phyloP scores from a whole-genome alignment of 2,113 vertebrate genomes.

The Pungitius pungitius region DNA sequence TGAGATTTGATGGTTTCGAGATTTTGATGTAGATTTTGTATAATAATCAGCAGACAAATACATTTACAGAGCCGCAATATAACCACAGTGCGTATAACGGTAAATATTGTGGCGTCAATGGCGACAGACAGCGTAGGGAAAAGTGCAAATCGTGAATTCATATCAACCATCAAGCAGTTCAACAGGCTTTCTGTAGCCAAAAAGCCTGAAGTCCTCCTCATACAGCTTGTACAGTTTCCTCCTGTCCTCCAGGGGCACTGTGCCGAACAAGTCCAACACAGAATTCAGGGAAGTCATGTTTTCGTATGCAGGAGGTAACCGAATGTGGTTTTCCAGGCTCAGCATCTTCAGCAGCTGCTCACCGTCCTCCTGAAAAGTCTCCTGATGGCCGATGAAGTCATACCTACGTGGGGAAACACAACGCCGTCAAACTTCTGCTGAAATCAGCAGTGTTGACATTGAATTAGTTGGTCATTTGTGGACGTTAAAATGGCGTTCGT shows the following conservation, averaged over 20 bases:
- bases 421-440: neutral
- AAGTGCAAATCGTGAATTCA: neutral
- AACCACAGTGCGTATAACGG: too few relatives aligned
- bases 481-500: too few relatives aligned
- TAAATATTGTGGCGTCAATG: neutral
- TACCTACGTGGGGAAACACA: slow-evolving; percentile 34
- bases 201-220: slow-evolving; percentile 45
- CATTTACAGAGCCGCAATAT: too few relatives aligned
- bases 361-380: slow-evolving; percentile 48
- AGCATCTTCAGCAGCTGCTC: slow-evolving; percentile 33
- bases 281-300: neutral
- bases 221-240: slow-evolving; percentile 50
- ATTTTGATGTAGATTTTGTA: too few relatives aligned
- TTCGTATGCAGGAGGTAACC: slow-evolving; percentile 31
- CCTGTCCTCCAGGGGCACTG: slow-evolving; percentile 47
- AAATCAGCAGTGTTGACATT: too few relatives aligned
- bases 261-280: slow-evolving; percentile 19
- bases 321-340: neutral
- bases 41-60: too few relatives aligned
- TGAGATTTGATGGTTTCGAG: too few relatives aligned
- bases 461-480: neutral
- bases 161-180: slow-evolving; percentile 25
- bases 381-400: slow-evolving; percentile 63
- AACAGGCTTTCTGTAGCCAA: slow-evolving; percentile 42
- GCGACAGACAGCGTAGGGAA: neutral